A percentile compares a stretch with the other conserved stretches of the same genome.
phyloP scores from a whole-genome alignment of 2,888 invertebrate species.

The Ditula angustiorana region DNA sequence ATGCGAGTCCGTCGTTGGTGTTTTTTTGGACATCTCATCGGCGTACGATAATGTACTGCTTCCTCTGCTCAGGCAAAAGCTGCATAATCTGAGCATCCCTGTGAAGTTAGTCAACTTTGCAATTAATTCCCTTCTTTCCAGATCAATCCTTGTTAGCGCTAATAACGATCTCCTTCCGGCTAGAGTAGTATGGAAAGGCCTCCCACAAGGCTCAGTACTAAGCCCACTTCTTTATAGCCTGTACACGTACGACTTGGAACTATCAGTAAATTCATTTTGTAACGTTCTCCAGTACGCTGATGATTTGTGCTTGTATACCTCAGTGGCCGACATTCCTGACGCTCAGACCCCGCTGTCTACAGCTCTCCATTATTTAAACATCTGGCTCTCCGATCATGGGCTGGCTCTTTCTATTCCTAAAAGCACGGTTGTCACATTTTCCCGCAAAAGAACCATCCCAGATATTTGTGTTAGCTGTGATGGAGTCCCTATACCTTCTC shows the following conservation, averaged over 20 bases:
- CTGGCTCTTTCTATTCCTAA: conserved; percentile 40
- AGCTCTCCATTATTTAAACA: conserved; percentile 26
- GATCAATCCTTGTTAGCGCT: conserved; percentile 34
- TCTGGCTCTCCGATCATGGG: conserved; percentile 33
- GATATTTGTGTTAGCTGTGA: conserved; percentile 1
- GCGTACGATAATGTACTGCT: conserved; percentile 49
- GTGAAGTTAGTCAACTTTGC: conserved; percentile 42
- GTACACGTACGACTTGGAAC: too few relatives aligned
- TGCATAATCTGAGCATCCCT: conserved; percentile 46
- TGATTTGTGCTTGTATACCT: conserved; percentile 43
- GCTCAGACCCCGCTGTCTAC: not conserved
- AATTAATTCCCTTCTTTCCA: conserved; percentile 36
- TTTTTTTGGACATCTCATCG: conserved; percentile 48
- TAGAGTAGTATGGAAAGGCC: conserved; percentile 44
- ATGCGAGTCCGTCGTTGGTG: conserved; percentile 41
- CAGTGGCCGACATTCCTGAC: not conserved
- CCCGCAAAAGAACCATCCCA: conserved; percentile 33
- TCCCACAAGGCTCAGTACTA: conserved; percentile 49
- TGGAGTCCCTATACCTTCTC: not conserved
- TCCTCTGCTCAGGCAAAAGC: conserved; percentile 44
- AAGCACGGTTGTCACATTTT: conserved; percentile 41
- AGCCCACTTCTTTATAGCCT: too few relatives aligned
- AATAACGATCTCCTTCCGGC: conserved; percentile 15
- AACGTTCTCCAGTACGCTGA: too few relatives aligned
- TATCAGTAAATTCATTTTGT: too few relatives aligned